These are phyloP conservation scores for Altica lythri DNA, from an alignment of 2,888 invertebrate species.

Conservation along the genomic window DNA sequence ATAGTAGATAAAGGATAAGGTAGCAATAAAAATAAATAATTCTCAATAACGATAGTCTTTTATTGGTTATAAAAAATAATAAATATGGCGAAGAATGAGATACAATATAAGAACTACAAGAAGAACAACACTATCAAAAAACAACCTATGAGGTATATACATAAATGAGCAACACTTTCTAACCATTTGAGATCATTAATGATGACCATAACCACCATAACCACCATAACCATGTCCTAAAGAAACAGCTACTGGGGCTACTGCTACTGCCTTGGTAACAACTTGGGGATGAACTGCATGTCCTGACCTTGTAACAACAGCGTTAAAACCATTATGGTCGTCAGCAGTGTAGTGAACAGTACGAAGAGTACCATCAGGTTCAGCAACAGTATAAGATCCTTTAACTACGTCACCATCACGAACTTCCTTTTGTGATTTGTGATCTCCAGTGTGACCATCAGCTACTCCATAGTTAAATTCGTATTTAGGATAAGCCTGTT, in stretches of 20 bases:
- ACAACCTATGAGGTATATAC: slow-evolving; percentile 39
- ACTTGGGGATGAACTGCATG: slow-evolving; percentile 44
- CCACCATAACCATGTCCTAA: slow-evolving; percentile 28
- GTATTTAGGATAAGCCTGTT: slow-evolving; percentile 64
- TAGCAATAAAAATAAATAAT: neutral
- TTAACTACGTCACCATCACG: slow-evolving; percentile 68
- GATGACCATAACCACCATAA: slow-evolving; percentile 23
- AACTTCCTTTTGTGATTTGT: slow-evolving; percentile 57
- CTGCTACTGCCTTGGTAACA: slow-evolving; percentile 43
- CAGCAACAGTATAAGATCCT: slow-evolving; percentile 61
- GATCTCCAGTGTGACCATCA: slow-evolving; percentile 65
- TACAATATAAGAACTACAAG: slow-evolving; percentile 29
- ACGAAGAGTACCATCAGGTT: slow-evolving; percentile 56
- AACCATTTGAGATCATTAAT: slow-evolving; percentile 26
- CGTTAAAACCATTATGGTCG: slow-evolving; percentile 73
- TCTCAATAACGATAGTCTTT: slow-evolving; percentile 32
- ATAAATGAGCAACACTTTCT: slow-evolving; percentile 34
- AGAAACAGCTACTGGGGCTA: slow-evolving; percentile 31
- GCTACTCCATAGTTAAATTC: slow-evolving; percentile 69
- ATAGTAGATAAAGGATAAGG: no score
- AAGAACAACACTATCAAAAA: slow-evolving; percentile 29
- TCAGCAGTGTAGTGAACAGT: slow-evolving; percentile 72
- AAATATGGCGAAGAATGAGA: slow-evolving; percentile 37
- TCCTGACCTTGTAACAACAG: slow-evolving; percentile 64
- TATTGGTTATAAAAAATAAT: slow-evolving; percentile 35